Evolutionary conservation across 1,140 invertebrate species (phyloP), one percentile per base, ranked within the genome.

Genomic region (Streblospio benedicti): DNA sequence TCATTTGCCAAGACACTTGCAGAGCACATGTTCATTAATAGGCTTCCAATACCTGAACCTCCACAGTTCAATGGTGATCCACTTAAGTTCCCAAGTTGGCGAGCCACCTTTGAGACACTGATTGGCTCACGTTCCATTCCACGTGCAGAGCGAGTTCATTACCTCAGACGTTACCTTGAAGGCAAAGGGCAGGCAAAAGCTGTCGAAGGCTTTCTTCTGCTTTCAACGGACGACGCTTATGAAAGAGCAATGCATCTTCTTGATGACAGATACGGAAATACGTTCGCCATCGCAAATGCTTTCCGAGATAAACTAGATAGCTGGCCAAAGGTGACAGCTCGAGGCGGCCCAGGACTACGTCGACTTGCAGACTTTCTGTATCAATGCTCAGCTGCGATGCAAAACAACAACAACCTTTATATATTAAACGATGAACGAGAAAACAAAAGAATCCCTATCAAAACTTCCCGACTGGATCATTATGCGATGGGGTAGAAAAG

Each of bases 391-490:
- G 31, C 57, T 6, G 66, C 65, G 16, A 63, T 54, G 58, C 41
- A 51, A 5, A 30, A n/a, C 2, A 58, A 60, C 20, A 20, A 27
- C n/a, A 43, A 49, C 41, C 51, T 63, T 1, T 38, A 55, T 18
- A 33, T 66, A 27, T 59, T 68, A 3, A 57, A 68, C 47, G 65
- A 68, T 41, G 33, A 52, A 5, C n/a, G 60, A 23, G 65, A 67
- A 54, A 67, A 67, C 33, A 32, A 57, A 14, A 63, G 65, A 38
- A 56, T 67, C 23, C 47, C 64, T 45, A 5, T 3, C 38, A 16
- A 67, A 63, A 45, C 47, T 68, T 4, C 63, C 67, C 1, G 65
- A 67, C 14, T 67, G 65, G 67, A 20, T 67, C 28, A 54, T 65
- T 5, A 35, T 14, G 16, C 45, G 59, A 43, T 63, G 63, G 63